Evolutionary conservation across 2,797 vertebrate species (phyloP).

Genomic region (Parambassis ranga): DNA sequence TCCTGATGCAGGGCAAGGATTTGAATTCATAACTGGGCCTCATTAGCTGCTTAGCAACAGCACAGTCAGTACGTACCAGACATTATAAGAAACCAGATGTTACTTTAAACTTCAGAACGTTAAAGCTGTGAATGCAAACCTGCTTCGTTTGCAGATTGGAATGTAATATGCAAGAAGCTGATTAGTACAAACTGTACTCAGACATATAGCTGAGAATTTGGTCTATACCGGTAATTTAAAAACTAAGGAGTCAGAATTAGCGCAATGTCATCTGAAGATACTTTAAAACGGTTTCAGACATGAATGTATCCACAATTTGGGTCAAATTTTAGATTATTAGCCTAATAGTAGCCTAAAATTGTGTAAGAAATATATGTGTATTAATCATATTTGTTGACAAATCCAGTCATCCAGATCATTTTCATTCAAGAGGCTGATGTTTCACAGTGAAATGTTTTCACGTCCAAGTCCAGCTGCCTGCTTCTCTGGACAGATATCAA

Average conservation of each 20-base stretch:
- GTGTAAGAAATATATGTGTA: no score
- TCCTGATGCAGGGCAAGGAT: slow-evolving; percentile 8
- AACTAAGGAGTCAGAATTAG: background rate
- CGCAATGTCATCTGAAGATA: background rate
- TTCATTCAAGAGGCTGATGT: no score
- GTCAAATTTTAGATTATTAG: no score
- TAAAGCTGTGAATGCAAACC: background rate
- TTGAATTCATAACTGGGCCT: slow-evolving; percentile 28
- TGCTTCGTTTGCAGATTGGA: slow-evolving; percentile 13
- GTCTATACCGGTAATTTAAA: background rate
- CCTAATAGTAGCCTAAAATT: no score
- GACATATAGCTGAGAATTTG: background rate
- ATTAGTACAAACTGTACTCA: background rate
- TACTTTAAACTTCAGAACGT: slow-evolving; percentile 16
- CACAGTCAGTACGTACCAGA: background rate
- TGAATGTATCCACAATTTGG: no score
- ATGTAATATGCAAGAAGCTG: background rate
- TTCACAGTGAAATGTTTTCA: no score
- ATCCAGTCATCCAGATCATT: no score
- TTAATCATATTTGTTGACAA: no score
- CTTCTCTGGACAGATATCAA: no score
- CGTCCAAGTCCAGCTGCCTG: no score
- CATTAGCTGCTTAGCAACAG: slow-evolving; percentile 34
- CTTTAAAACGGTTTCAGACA: background rate
- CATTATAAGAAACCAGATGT: slow-evolving; percentile 39